Percentiles rank a stretch among this genome's conserved stretches.
Conservation (phyloP, 2,113 vertebrate species). For the Stegostoma tigrinum region DNA sequence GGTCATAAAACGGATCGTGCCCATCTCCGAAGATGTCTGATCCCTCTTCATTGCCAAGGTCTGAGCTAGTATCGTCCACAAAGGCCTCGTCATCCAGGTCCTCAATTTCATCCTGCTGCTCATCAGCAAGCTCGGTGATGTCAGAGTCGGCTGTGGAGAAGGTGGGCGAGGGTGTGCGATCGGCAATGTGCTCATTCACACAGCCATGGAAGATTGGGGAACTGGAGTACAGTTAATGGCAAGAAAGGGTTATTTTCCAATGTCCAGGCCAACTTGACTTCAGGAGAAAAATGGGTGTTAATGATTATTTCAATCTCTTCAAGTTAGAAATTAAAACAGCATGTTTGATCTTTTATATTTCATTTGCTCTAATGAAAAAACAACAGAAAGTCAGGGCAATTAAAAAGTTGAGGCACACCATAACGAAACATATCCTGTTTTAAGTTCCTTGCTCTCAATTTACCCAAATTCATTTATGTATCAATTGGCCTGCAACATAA, state of each 20-base stretch:
- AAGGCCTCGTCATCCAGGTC: constrained; percentile 88
- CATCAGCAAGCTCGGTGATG: constrained; percentile 96
- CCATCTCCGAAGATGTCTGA: constrained; percentile 97
- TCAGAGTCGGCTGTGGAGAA: constrained; percentile 97
- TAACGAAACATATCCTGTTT: not conserved
- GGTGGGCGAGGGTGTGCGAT: constrained; percentile 98
- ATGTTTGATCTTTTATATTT: not conserved
- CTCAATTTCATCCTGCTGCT: constrained; percentile 94
- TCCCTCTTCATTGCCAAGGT: constrained; percentile 93
- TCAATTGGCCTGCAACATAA: not conserved
- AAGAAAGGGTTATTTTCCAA: constrained; percentile 38
- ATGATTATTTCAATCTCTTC: constrained; percentile 25
- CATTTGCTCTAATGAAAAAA: not conserved
- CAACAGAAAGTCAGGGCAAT: not conserved
- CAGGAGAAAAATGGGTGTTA: constrained; percentile 26
- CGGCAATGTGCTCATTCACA: constrained; percentile 90
- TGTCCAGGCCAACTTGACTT: not conserved
- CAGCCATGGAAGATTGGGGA: constrained; percentile 98
- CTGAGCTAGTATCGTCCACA: constrained; percentile 95
- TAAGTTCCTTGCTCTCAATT: not conserved
- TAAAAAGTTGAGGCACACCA: not conserved
- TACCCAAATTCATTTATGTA: not conserved
- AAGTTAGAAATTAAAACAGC: not conserved
- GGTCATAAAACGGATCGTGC: constrained; percentile 98
- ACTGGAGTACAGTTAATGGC: constrained; percentile 63